Percentiles rank a stretch among this genome's conserved stretches.
Evolutionary conservation across 2,113 vertebrate species (phyloP).

Genomic region (Zosterops borbonicus): DNA sequence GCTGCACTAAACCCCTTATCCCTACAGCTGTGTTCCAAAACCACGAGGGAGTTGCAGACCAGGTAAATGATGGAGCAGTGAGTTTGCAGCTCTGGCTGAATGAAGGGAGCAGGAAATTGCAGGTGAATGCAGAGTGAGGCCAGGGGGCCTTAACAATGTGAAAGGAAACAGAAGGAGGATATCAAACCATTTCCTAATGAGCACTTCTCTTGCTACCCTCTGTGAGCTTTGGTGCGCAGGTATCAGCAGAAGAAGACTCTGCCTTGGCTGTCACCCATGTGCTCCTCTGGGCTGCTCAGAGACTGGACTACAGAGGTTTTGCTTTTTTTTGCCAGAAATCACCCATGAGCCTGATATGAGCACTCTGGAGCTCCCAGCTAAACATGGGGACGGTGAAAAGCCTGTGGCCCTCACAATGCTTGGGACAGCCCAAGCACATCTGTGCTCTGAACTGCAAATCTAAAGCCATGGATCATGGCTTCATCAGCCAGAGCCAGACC

Average conservation of each 20-base stretch:
- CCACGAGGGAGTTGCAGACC: background rate
- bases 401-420: rapidly evolving
- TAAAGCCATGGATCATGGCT: background rate
- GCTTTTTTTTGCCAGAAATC: background rate
- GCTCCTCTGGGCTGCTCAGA: rapidly evolving
- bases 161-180: background rate
- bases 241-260: background rate
- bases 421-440: background rate
- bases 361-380: background rate
- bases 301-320: background rate
- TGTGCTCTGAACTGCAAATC: background rate
- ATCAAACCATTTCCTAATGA: background rate
- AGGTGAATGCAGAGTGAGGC: background rate
- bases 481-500: background rate
- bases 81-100: background rate
- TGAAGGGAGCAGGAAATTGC: background rate
- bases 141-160: background rate
- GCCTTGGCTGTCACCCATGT: rapidly evolving
- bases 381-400: background rate
- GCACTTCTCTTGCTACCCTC: background rate
- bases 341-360: background rate
- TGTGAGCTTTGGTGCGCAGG: background rate
- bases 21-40: background rate
- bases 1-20: background rate
- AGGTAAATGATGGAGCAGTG: background rate